Conservation (phyloP, 2,888 invertebrate genomes). For the Standfussiana lucernea region DNA sequence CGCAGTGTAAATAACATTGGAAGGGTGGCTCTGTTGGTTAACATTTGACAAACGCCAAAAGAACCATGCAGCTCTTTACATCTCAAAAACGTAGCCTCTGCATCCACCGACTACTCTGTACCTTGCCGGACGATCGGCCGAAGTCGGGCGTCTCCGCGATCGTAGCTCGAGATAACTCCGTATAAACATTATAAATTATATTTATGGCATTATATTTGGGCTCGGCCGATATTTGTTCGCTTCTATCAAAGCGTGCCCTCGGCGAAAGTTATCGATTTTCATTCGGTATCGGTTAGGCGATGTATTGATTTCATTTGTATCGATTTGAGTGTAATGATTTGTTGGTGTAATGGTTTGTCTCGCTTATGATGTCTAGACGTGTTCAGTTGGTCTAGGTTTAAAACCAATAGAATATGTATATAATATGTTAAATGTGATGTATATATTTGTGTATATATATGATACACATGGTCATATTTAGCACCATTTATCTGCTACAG, state of each 20-base stretch:
- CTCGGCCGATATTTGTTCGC: constrained; percentile 85
- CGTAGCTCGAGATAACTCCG: constrained; percentile 82
- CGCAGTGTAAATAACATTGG: background rate
- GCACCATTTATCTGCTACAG: background rate
- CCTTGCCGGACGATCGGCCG: constrained; percentile 69
- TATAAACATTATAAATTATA: constrained; percentile 90
- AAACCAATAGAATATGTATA: too few species aligned
- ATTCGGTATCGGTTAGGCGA: constrained; percentile 56
- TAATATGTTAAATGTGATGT: too few species aligned
- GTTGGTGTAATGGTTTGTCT: constrained; percentile 11
- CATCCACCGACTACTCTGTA: constrained; percentile 71
- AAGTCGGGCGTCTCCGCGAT: constrained; percentile 86
- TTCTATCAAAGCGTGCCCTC: constrained; percentile 82
- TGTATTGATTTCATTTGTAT: constrained; percentile 68
- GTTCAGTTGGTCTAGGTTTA: background rate
- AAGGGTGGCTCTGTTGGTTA: background rate
- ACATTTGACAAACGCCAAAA: background rate
- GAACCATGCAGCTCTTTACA: background rate
- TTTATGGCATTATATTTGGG: constrained; percentile 89
- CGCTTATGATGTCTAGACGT: background rate
- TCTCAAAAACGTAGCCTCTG: constrained; percentile 37
- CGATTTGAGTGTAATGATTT: constrained; percentile 51
- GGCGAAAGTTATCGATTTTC: constrained; percentile 72
- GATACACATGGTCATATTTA: background rate
- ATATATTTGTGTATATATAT: too few species aligned